Conservation (phyloP, 2,113 vertebrate species). For the Poicephalus gulielmi region DNA sequence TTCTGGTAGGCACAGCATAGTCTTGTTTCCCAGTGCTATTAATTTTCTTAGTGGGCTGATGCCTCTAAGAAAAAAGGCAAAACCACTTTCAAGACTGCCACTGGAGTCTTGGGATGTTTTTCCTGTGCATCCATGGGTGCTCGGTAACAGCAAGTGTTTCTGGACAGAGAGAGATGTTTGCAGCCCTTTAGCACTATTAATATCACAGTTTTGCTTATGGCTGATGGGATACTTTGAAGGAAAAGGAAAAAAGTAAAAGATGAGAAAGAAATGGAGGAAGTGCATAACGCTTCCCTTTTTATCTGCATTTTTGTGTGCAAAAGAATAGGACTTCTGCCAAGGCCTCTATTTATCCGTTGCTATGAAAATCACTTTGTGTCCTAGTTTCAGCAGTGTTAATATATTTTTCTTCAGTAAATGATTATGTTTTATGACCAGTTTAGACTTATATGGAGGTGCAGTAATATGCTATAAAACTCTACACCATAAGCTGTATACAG, state of each 20-base stretch:
- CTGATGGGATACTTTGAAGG: neutral
- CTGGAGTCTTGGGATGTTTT: neutral
- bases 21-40: neutral
- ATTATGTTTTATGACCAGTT: conserved; percentile 52
- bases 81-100: neutral
- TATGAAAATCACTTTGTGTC: conserved; percentile 34
- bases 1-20: neutral
- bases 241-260: neutral
- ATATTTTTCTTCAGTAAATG: conserved; percentile 30
- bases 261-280: neutral
- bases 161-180: neutral
- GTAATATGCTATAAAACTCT: conserved; percentile 51
- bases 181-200: neutral
- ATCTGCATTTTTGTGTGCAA: conserved; percentile 9
- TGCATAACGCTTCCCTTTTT: neutral
- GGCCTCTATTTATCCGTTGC: conserved; percentile 26
- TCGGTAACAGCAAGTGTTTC: accelerated
- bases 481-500: conserved; percentile 36
- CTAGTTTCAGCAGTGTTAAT: neutral
- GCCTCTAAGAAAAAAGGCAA: neutral
- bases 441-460: conserved; percentile 39
- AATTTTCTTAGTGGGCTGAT: neutral
- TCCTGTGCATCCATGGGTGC: neutral
- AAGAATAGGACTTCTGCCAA: conserved; percentile 8
- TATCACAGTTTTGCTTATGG: neutral